A percentile compares a stretch with the other conserved stretches of the same genome.
These are phyloP conservation scores for Hypotaenidia okinawae DNA, from an alignment of 2,797 vertebrate genomes.

Conservation along the genomic window DNA sequence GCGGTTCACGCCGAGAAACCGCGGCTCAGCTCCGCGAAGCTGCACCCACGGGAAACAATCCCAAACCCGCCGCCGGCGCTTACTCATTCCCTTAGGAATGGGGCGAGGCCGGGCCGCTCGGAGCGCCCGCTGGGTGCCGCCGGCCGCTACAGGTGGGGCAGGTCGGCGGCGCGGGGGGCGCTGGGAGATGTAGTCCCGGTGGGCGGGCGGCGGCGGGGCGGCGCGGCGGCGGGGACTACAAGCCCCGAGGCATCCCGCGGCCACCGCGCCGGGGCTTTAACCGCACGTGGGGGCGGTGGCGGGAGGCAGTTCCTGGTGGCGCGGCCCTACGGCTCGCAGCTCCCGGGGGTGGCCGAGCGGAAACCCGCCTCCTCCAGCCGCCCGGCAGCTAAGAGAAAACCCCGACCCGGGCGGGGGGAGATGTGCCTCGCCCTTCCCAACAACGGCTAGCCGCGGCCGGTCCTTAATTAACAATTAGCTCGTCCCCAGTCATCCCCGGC, in stretches of 20 bases:
- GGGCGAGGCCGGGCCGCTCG: neutral
- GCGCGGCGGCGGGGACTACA: neutral
- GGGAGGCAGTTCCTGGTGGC: conserved; percentile 5
- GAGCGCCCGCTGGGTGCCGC: neutral
- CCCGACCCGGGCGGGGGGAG: neutral
- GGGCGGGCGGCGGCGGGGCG: no score
- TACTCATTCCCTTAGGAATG: neutral
- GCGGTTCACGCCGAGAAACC: no score
- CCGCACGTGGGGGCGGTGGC: neutral
- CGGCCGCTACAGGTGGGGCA: neutral
- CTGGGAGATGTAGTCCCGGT: conserved; percentile 17
- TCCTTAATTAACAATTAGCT: neutral
- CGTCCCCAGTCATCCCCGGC: neutral
- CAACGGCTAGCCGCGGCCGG: neutral
- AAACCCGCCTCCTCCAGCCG: neutral
- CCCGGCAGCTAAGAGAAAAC: neutral
- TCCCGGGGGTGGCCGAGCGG: neutral
- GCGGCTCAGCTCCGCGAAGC: no score
- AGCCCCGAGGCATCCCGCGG: neutral
- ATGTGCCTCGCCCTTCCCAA: neutral
- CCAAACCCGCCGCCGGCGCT: neutral
- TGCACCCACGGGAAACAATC: no score
- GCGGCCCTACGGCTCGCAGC: neutral
- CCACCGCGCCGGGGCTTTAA: neutral
- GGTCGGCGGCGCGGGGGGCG: neutral